Evolutionary conservation across 2,113 vertebrate genomes (phyloP).

Genomic region (Sialia sialis): DNA sequence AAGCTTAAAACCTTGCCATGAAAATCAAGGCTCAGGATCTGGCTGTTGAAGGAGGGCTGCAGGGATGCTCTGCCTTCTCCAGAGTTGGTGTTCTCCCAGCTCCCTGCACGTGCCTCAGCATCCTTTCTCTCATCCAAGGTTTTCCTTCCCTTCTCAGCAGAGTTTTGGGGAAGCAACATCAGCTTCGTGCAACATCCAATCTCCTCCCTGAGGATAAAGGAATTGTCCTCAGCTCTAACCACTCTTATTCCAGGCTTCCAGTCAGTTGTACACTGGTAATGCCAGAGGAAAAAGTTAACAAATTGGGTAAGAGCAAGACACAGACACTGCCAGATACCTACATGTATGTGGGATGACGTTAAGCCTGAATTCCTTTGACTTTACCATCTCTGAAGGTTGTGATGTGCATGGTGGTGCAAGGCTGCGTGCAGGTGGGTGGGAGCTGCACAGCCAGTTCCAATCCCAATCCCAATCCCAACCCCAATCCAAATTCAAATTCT

Average conservation of each 20-base stretch:
- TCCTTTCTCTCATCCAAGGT: neutral
- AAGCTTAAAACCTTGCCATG: neutral
- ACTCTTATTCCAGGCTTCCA: neutral
- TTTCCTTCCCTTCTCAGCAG: neutral
- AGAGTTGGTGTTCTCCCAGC: accelerated
- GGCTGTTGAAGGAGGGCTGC: accelerated
- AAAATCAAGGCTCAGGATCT: neutral
- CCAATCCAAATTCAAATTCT: too few relatives aligned
- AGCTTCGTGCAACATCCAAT: neutral
- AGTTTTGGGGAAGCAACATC: neutral
- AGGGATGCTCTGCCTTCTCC: neutral
- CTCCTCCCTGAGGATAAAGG: neutral
- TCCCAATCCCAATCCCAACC: neutral
- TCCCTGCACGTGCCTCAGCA: neutral
- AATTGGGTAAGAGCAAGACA: neutral
- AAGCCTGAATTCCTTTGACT: neutral
- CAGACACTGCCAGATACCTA: neutral
- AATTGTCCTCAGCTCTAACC: neutral
- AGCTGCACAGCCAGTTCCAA: neutral
- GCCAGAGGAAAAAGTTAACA: neutral
- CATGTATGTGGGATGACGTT: neutral
- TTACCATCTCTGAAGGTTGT: neutral
- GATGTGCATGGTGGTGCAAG: neutral
- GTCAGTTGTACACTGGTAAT: neutral
- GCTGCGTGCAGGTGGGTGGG: accelerated